Evolutionary conservation across 2,888 invertebrate genomes (phyloP).

Genomic region (Pyrochroa serraticornis): DNA sequence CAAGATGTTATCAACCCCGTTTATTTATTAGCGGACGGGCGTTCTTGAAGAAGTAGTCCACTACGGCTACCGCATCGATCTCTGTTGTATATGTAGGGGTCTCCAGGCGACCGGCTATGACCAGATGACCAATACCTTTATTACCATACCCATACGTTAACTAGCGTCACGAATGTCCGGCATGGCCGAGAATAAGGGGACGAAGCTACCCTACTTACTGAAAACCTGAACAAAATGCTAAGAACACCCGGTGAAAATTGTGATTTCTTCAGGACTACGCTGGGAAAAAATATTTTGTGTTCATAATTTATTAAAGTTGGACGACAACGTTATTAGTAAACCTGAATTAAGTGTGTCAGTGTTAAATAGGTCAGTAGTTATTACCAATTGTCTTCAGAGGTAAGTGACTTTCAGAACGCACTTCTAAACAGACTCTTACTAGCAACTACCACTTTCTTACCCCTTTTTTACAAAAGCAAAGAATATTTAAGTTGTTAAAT

Average conservation of each 20-base stretch:
- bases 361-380: no score
- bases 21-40: slow-evolving; percentile 19
- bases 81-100: slow-evolving; percentile 48
- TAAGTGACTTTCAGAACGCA: no score
- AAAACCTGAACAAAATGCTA: slow-evolving; percentile 6
- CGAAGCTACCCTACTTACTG: slow-evolving; percentile 27
- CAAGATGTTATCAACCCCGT: slow-evolving; percentile 16
- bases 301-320: slow-evolving; percentile 2
- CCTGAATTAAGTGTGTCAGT: not conserved
- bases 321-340: not conserved
- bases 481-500: no score
- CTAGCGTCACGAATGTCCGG: slow-evolving; percentile 32
- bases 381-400: no score
- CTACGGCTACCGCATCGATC: slow-evolving; percentile 40
- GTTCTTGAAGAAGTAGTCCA: slow-evolving; percentile 29
- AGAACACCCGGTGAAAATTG: not conserved
- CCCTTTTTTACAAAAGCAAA: no score
- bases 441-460: no score
- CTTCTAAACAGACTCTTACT: no score
- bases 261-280: slow-evolving; percentile 9
- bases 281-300: not conserved
- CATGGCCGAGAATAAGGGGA: slow-evolving; percentile 16
- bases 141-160: slow-evolving; percentile 42
- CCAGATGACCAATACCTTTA: slow-evolving; percentile 51
- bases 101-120: slow-evolving; percentile 51